Evolutionary conservation across 2,113 vertebrate genomes (phyloP), one percentile per base, ranked within the genome.

Genomic region (Argyrosomus japonicus): DNA sequence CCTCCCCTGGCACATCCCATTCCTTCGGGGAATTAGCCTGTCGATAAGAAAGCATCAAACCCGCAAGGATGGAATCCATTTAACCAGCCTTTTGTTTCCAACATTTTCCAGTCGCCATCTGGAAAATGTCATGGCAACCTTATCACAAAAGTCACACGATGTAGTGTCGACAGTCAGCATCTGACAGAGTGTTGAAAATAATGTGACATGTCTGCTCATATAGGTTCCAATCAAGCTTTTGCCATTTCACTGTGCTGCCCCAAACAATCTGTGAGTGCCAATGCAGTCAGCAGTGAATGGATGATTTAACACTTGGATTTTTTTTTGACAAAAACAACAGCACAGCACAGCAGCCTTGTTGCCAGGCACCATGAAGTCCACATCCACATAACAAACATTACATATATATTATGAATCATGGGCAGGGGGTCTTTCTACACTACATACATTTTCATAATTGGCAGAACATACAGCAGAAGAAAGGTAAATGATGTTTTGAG

Each of bases 61-160:
- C 75, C 7, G 3, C 83, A 57, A 77, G 78, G 83, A 90, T 65
- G 29, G 92, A 87, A 90, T 92, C 85, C 88, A 79, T 90, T 92
- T 88, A 91, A 81, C 81, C 81, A 81, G 86, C 78, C 79, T 81
- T 89, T 91, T 92, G 88, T 92, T 93, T 91, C 85, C 75, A 19
- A 72, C 77, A 79, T 89, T 91, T 91, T 85, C 76, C 80, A 84
- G 54, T 72, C 17, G 8, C 79, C 87, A 86, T 92, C 90, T 91
- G 88, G 87, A 88, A 92, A 93, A 92, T 93, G 92, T 92, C 92
- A 92, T 87, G 78, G 88, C 88, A 92, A 92, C 92, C 91, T 92
- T 92, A 91, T 93, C 91, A 67, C 43, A 81, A 82, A 77, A 91
- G 82, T 87, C 81, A 77, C 82, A 53, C 25, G 36, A 78, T 77